Percentiles rank a stretch among this genome's conserved stretches.
Evolutionary conservation across 23 tunicate species (phyloP).

Genomic region (Diplosoma virens): DNA sequence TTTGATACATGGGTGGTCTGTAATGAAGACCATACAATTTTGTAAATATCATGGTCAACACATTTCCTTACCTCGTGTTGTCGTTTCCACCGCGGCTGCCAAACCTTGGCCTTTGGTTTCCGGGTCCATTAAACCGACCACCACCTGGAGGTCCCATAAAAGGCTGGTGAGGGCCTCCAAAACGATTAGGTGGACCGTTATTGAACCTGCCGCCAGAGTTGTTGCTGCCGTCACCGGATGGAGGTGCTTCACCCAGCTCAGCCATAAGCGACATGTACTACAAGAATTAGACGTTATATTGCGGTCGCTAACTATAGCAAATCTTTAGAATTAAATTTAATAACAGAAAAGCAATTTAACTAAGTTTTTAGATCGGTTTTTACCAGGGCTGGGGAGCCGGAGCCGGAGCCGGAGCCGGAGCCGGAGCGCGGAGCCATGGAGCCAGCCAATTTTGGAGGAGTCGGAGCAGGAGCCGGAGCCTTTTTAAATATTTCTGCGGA

Average conservation of each 20-base stretch:
- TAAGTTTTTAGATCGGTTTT: too few species aligned
- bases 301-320: too few species aligned
- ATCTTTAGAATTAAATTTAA: too few species aligned
- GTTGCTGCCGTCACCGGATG: conserved; percentile 26
- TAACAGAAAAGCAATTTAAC: too few species aligned
- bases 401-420: too few species aligned
- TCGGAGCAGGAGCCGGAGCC: too few species aligned
- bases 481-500: too few species aligned
- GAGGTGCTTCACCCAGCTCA: conserved; percentile 86
- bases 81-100: conserved; percentile 42
- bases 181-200: conserved; percentile 1
- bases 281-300: background rate
- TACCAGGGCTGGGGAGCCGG: too few species aligned
- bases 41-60: background rate
- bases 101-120: background rate
- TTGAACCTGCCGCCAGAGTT: conserved; percentile 8
- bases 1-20: conserved; percentile 23
- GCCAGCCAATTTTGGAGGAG: too few species aligned
- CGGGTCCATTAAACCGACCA: conserved; percentile 8
- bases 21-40: background rate
- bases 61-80: background rate
- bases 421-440: too few species aligned
- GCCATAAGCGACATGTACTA: conserved; percentile 92
- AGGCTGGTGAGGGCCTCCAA: conserved; percentile 38
- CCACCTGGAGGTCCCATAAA: conserved; percentile 34